Evolutionary conservation across 1,140 invertebrate genomes (phyloP), one percentile per base, ranked within the genome.

Genomic region (Ceratosolen fusciceps): DNA sequence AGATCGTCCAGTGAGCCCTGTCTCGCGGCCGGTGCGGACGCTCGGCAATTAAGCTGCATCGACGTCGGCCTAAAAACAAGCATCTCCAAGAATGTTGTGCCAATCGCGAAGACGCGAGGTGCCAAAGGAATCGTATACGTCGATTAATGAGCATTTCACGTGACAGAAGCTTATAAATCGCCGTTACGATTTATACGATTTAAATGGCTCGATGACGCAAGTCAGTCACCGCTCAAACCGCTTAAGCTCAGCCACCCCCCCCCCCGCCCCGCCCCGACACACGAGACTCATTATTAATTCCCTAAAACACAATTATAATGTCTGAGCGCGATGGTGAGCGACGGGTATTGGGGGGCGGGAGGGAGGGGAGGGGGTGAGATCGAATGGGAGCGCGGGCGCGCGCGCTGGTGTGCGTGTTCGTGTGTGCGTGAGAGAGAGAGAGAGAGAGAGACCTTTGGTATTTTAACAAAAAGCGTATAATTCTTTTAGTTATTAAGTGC

Each of bases 1-100:
- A 88, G 81, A 54, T 86, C 87, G 52, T 85, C 85, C 54, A 90
- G 89, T 77, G 88, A 90, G 80, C 88, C 88, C 1, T 86, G 86
- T 75, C 80, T 89, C 24, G 84, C 77, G 49, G 78, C 67, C n/a
- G 60, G 70, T 60, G 49, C 21, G 14, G 75, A 80, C 24, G 62
- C 65, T 52, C 81, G 82, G 1, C 87, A 85, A 56, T 84, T 82
- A 49, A 85, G 85, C 74, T 82, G 84, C 79, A 83, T 81, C 29
- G 81, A 83, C 10, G 65, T 84, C 49, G 82, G 82, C 67, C 81
- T 85, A 82, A 58, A 60, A 31, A 58, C 19, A 49, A 58, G 54
- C 43, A 34, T 54, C 1, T 37, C 2, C 9, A 70, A 31, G 34
- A 37, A 67, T 76, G n/a, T n/a, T n/a, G 81, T 84, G 83, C 84